Evolutionary conservation across 2,113 vertebrate species (phyloP).

Genomic region (Otolemur garnettii): DNA sequence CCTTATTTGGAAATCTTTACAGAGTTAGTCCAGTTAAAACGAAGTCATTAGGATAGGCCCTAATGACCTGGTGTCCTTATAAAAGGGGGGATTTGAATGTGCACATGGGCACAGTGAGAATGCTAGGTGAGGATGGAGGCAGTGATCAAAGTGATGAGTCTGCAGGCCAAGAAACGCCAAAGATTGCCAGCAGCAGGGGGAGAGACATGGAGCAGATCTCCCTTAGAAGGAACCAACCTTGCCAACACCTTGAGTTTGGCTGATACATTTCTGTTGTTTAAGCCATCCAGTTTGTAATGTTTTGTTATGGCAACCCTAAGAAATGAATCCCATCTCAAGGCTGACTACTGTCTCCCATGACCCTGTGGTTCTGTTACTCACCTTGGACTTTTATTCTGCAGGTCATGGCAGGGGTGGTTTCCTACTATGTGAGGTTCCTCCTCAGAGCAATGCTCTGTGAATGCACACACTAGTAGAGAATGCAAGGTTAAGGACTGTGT

Average conservation of each 20-base stretch:
- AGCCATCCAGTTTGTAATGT: not conserved
- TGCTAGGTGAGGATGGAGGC: not conserved
- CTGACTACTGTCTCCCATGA: not conserved
- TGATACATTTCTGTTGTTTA: not conserved
- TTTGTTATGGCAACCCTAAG: not conserved
- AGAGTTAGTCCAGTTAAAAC: slow-evolving; percentile 1
- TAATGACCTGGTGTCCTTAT: slow-evolving; percentile 23
- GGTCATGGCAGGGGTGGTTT: not conserved
- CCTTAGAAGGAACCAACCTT: not conserved
- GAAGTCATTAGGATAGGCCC: not conserved
- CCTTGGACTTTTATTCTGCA: slow-evolving; percentile 2
- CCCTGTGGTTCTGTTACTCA: not conserved
- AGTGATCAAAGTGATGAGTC: not conserved
- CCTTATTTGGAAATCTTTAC: slow-evolving; percentile 1
- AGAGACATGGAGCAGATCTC: not conserved
- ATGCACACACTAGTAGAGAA: not conserved
- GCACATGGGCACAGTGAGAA: not conserved
- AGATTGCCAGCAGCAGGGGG: not conserved
- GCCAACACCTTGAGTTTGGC: not conserved
- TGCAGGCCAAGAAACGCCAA: not conserved
- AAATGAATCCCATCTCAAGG: not conserved
- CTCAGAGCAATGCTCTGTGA: not conserved
- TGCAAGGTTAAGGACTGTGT: not conserved
- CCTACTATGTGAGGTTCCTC: not conserved
- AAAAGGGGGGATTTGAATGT: not conserved